phyloP scores from a whole-genome alignment of 2,797 vertebrate genomes.

The Peromyscus aztecus region DNA sequence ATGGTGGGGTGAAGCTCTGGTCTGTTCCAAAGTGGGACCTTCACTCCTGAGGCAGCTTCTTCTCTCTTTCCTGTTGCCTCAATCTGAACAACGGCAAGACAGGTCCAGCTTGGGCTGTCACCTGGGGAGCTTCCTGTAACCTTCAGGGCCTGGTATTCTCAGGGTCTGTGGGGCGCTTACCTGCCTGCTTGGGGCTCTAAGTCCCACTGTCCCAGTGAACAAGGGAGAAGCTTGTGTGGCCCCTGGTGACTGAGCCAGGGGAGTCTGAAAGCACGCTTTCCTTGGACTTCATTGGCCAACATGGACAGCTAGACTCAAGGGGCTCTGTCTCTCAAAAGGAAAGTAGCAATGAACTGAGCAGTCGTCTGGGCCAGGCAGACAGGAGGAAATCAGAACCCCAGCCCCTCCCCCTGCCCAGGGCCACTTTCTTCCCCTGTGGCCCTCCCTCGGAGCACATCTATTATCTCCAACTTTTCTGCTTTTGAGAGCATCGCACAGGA shows the following conservation, averaged over 20 bases:
- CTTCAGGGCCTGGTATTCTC: neutral
- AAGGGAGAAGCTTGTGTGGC: accelerated
- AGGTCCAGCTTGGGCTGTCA: neutral
- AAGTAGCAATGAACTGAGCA: neutral
- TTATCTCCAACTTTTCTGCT: neutral
- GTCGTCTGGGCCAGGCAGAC: neutral
- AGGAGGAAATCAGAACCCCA: neutral
- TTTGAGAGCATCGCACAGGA: neutral
- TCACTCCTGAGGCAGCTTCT: neutral
- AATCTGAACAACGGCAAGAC: neutral
- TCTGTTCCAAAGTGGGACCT: neutral
- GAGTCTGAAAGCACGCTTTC: neutral
- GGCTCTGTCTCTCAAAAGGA: neutral
- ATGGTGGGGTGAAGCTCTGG: neutral
- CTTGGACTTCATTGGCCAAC: neutral
- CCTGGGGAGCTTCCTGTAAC: neutral
- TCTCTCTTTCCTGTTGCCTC: neutral
- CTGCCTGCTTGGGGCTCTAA: neutral
- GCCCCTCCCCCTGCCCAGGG: neutral
- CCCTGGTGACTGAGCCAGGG: neutral
- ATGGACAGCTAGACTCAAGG: neutral
- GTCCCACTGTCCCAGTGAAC: neutral
- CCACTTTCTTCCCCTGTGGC: neutral
- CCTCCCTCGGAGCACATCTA: neutral
- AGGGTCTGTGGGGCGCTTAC: neutral